Conservation (phyloP, 2,888 invertebrate genomes). For the Onthophagus sagittarius region DNA sequence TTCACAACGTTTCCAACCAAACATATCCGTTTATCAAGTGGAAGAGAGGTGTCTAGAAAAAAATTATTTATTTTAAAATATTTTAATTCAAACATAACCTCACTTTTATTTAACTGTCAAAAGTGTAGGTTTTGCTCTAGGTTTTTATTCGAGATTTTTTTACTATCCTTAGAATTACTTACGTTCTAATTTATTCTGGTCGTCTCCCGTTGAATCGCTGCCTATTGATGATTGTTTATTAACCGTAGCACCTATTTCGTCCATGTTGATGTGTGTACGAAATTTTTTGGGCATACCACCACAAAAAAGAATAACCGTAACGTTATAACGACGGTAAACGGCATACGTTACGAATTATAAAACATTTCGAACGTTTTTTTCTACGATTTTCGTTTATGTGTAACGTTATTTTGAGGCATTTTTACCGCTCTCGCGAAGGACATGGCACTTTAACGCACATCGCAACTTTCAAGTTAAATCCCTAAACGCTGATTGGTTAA, state of each 20-base stretch:
- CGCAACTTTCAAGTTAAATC: conserved; percentile 46
- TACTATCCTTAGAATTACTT: conserved; percentile 27
- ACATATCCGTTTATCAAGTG: conserved; percentile 59
- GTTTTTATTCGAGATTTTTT: not conserved
- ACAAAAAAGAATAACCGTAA: conserved; percentile 26
- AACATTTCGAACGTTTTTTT: conserved; percentile 10
- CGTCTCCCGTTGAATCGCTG: conserved; percentile 47
- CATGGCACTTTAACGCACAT: conserved; percentile 39
- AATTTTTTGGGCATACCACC: conserved; percentile 29
- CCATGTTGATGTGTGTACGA: conserved; percentile 44
- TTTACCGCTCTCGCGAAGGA: conserved; percentile 10
- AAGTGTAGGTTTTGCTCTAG: conserved; percentile 1
- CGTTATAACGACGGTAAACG: conserved; percentile 10
- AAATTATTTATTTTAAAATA: conserved; percentile 15
- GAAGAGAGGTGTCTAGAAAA: conserved; percentile 41
- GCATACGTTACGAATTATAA: conserved; percentile 15
- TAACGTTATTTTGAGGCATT: conserved; percentile 39
- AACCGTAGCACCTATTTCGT: conserved; percentile 46
- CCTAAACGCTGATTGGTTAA: conserved; percentile 41
- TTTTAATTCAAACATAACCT: conserved; percentile 30
- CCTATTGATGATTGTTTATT: conserved; percentile 46
- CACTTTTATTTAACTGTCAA: conserved; percentile 18
- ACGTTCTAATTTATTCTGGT: conserved; percentile 42
- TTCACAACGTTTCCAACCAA: conserved; percentile 57
- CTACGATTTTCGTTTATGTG: conserved; percentile 24